These are phyloP conservation scores for Hemichromis elongatus DNA, from an alignment of 2,113 vertebrate species.

Conservation along the genomic window DNA sequence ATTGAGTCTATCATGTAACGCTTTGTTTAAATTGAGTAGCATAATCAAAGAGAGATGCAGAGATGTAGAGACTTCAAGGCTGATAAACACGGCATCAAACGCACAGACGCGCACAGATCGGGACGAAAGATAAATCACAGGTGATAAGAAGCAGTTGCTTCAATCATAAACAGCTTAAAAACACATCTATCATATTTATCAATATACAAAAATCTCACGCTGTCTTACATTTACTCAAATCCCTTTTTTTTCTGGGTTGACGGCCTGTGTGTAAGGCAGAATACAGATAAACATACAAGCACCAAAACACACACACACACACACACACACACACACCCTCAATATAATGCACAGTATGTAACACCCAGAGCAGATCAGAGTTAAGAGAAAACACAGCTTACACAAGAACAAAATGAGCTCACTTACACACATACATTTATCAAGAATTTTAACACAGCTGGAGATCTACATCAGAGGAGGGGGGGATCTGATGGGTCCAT, in stretches of 20 bases:
- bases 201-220: not conserved
- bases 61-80: not conserved
- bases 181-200: conserved; percentile 30
- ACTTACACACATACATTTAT: not conserved
- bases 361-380: not conserved
- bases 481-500: not conserved
- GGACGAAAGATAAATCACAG: conserved; percentile 12
- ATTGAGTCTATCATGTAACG: not conserved
- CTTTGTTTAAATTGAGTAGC: not conserved
- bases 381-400: not conserved
- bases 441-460: not conserved
- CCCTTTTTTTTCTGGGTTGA: conserved; percentile 1
- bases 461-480: not conserved
- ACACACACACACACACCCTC: not conserved
- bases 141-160: conserved; percentile 20
- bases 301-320: not conserved
- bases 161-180: conserved; percentile 21
- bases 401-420: not conserved
- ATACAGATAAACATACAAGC: not conserved
- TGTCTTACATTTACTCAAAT: conserved; percentile 10
- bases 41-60: not conserved
- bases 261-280: not conserved
- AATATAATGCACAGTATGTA: not conserved
- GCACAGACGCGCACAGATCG: not conserved
- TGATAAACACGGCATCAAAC: not conserved